Evolutionary conservation across 2,888 invertebrate genomes (phyloP), one percentile per base, ranked within the genome.

Genomic region (Diarsia rubi): DNA sequence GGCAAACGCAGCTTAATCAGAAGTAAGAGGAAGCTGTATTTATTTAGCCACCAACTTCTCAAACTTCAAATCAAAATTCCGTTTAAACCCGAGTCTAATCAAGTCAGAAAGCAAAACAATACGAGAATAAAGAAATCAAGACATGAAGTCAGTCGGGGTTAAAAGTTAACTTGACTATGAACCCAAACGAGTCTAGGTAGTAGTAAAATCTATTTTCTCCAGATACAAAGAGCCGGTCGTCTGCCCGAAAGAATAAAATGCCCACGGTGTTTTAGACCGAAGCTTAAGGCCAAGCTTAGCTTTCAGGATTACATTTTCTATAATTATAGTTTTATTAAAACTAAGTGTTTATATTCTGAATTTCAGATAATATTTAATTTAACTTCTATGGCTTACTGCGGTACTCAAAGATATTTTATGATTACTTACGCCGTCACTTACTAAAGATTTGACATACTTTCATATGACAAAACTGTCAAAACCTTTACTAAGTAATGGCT

Each of bases 211-310:
- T 85, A 86, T 88, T 84, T 82, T 85, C 85, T 84, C 73, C 79
- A 73, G 84, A 87, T 82, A 88, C 86, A 88, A 88, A 85, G 85
- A 85, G 66, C 65, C 81, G 73, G 68, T 83, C 68, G 83, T 80
- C 88, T 84, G 82, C 65, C 80, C 76, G 73, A 81, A 82, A 79
- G 82, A 85, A 86, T 86, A 86, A 88, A 87, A 87, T 86, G 86
- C 79, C 88, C 84, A 81, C 81, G 76, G 83, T 86, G 72, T 84
- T 80, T 87, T 85, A 87, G 84, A 79, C 59, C 54, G 37, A 42
- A n/a, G 11, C 27, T 83, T 84, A 83, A 83, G 83, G 83, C 47
- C 12, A 27, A 78, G 82, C 5, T 42, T 2, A 0, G 9, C 37
- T 69, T 62, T 42, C 1, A 42, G 16, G 27, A 44, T 52, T n/a